phyloP scores from a whole-genome alignment of 2,888 invertebrate genomes.

The Dryobotodes eremita region DNA sequence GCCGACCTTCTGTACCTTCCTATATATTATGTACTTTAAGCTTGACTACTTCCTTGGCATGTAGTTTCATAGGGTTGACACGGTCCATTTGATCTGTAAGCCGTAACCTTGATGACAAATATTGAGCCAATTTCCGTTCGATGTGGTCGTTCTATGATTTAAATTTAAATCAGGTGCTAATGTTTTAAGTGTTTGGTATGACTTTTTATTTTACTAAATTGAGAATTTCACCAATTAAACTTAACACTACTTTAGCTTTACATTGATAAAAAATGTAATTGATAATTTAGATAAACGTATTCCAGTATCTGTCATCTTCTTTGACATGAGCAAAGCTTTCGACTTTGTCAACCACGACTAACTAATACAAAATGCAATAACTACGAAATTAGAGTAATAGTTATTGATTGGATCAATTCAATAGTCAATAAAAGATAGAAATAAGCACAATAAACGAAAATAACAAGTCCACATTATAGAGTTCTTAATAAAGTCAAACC shows the following conservation, averaged over 20 bases:
- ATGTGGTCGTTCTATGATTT: conserved; percentile 4
- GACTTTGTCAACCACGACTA: not conserved
- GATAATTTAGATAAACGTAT: not conserved
- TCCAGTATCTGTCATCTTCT: not conserved
- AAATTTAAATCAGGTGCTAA: not conserved
- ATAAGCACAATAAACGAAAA: not conserved
- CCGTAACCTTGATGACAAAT: conserved; percentile 29
- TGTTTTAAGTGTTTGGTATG: too few relatives aligned
- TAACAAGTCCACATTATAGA: not conserved
- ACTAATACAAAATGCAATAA: not conserved
- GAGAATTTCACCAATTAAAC: too few relatives aligned
- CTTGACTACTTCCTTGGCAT: conserved; percentile 25
- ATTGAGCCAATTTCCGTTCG: conserved; percentile 26
- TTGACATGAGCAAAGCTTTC: not conserved
- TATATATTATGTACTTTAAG: not conserved
- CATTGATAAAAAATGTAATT: not conserved
- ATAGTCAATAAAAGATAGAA: not conserved
- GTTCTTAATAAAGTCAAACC: not conserved
- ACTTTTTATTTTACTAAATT: too few relatives aligned
- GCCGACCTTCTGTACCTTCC: not conserved
- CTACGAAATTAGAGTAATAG: not conserved
- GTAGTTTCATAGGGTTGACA: conserved; percentile 34
- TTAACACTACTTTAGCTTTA: not conserved
- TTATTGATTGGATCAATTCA: not conserved
- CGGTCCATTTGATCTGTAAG: conserved; percentile 3